phyloP scores from a whole-genome alignment of 2,888 invertebrate genomes.

The Myathropa florea region DNA sequence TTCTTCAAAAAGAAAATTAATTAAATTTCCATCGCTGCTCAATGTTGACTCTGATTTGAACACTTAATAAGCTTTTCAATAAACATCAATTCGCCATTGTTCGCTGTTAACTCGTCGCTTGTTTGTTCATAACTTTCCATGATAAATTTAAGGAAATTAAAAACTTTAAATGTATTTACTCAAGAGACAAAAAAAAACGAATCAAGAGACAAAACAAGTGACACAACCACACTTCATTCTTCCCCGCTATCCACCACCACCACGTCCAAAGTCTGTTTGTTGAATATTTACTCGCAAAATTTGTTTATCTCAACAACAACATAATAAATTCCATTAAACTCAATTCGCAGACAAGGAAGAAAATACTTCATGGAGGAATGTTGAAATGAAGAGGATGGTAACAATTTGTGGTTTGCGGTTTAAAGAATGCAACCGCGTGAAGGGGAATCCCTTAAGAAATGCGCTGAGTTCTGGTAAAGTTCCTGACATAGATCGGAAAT shows the following conservation, averaged over 20 bases:
- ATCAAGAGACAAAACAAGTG: not conserved
- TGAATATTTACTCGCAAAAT: not conserved
- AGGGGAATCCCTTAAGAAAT: conserved; percentile 6
- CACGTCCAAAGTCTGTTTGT: too few relatives aligned
- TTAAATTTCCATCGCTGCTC: too few relatives aligned
- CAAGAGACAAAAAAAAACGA: not conserved
- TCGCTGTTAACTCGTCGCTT: not conserved
- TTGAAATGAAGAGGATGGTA: not conserved
- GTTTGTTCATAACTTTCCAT: not conserved
- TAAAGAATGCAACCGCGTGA: not conserved
- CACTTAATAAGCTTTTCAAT: too few relatives aligned
- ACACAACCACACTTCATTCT: too few relatives aligned
- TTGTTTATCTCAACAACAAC: not conserved
- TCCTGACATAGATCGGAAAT: conserved; percentile 6
- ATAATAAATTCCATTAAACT: conserved; percentile 14
- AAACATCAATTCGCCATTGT: too few relatives aligned
- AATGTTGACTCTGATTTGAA: not conserved
- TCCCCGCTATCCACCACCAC: too few relatives aligned
- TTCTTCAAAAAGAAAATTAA: too few relatives aligned
- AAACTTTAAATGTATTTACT: not conserved
- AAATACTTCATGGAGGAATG: not conserved
- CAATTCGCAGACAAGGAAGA: not conserved
- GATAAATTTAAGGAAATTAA: not conserved
- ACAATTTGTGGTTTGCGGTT: conserved; percentile 2
- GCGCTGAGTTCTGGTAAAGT: not conserved